Evolutionary conservation across 2,888 invertebrate species (phyloP), one percentile per base, ranked within the genome.

Genomic region (Muscina levida): DNA sequence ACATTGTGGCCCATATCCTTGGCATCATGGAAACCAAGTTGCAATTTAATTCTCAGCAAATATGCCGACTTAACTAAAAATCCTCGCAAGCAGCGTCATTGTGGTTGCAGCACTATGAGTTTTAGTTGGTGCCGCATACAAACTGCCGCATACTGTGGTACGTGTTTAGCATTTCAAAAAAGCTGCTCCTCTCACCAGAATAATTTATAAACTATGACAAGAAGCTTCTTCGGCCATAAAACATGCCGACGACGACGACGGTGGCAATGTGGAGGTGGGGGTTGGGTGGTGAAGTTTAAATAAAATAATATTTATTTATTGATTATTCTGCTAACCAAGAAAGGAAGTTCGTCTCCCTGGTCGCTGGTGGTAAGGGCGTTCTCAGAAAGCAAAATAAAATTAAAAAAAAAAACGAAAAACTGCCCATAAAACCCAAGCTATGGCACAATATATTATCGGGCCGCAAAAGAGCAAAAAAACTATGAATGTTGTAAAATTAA

Each of bases 141-240:
- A 72, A 74, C 56, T 77, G 74, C 77, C 74, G 81, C 81, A 81
- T 81, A 70, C 74, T 77, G 72, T 71, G 66, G 62, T 74, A 81
- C 81, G 81, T 81, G 81, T 81, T 81, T 81, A 81, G 81, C 77
- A 81, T 81, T 81, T 75, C 2, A 48, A 77, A 81, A 74, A 65
- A 57, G 39, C 42, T 62, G 62, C 62, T 62, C 17, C 42, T 31
- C 31, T 31, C n/a, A n/a, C 42, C 62, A 62, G 62, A 62, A 62
- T 62, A 62, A 62, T 42, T 62, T 62, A 42, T 62, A 22, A 62
- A 62, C 17, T 62, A 8, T 62, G 39, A 11, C 42, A 42, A 62
- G 22, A 22, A 42, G 24, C 13, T 8, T 4, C 24, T 19, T 2
- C 53, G 13, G 17, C 53, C 10, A 11, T 15, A 4, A 48, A 48